Conservation (phyloP, 2,888 invertebrate genomes). For the Panopea generosa region DNA sequence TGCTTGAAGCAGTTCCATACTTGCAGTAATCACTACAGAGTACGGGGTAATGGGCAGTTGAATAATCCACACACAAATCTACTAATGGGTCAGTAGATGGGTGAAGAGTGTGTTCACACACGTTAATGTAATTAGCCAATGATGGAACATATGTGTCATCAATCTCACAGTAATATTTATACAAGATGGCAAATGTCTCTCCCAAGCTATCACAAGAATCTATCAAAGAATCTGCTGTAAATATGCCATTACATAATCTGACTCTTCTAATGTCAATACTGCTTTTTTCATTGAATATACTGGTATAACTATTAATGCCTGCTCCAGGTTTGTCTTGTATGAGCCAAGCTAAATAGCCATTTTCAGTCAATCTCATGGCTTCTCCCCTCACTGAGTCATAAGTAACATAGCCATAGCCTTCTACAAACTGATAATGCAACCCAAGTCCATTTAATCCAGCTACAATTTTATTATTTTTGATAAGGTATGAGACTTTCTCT, state of each 20-base stretch:
- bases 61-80: conserved; percentile 58
- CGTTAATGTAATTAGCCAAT: conserved; percentile 52
- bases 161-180: conserved; percentile 34
- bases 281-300: not conserved
- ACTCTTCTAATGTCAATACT: conserved; percentile 6
- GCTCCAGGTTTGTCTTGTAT: conserved; percentile 36
- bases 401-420: conserved; percentile 47
- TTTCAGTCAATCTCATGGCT: conserved; percentile 29
- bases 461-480: conserved; percentile 8
- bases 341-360: conserved; percentile 41
- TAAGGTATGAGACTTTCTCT: conserved; percentile 19
- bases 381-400: conserved; percentile 28
- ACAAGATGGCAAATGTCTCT: conserved; percentile 20
- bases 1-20: conserved; percentile 41
- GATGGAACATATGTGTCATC: conserved; percentile 54
- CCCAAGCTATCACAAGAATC: conserved; percentile 40
- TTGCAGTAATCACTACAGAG: conserved; percentile 62
- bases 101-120: conserved; percentile 53
- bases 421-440: conserved; percentile 40
- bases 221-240: conserved; percentile 17
- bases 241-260: conserved; percentile 23
- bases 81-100: conserved; percentile 51
- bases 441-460: conserved; percentile 17
- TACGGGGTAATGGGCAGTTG: conserved; percentile 44
- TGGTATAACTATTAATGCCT: not conserved